A percentile compares a stretch with the other conserved stretches of the same genome.
Evolutionary conservation across 2,113 vertebrate genomes (phyloP).

Genomic region (Cyprinus carpio): DNA sequence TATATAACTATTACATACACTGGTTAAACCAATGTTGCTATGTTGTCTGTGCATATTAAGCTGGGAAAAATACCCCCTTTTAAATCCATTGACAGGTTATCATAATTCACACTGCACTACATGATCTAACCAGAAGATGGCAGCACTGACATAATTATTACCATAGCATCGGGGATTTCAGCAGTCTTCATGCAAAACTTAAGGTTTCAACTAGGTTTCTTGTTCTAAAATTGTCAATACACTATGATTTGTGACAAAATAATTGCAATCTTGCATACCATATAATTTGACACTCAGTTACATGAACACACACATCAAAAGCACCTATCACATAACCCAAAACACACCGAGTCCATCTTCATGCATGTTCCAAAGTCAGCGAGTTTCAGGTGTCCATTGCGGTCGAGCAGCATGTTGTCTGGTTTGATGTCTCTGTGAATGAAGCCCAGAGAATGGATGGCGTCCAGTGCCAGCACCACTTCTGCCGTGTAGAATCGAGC

Average conservation of each 20-base stretch:
- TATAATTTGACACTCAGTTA: not conserved
- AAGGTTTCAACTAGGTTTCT: not conserved
- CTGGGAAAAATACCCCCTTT: not conserved
- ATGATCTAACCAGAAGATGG: constrained; percentile 52
- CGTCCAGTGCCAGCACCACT: constrained; percentile 85
- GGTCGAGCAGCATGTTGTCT: constrained; percentile 87
- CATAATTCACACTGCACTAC: not conserved
- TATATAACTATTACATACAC: not conserved
- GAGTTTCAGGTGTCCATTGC: constrained; percentile 83
- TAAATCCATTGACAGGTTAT: not conserved
- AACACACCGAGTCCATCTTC: constrained; percentile 75
- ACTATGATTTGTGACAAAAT: not conserved
- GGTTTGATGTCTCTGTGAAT: constrained; percentile 90
- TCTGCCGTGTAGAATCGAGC: constrained; percentile 87
- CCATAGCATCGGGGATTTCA: not conserved
- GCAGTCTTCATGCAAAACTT: not conserved
- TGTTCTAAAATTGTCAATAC: not conserved
- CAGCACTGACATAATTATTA: constrained; percentile 11
- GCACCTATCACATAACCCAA: not conserved
- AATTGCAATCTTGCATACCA: not conserved
- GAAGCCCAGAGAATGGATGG: constrained; percentile 85
- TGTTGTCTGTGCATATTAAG: not conserved
- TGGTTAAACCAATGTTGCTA: not conserved
- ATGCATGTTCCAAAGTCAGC: constrained; percentile 90
- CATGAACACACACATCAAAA: not conserved